Evolutionary conservation across 92 coral and sea anemone genomes (phyloP).

Genomic region (Phenganax stokvisi): DNA sequence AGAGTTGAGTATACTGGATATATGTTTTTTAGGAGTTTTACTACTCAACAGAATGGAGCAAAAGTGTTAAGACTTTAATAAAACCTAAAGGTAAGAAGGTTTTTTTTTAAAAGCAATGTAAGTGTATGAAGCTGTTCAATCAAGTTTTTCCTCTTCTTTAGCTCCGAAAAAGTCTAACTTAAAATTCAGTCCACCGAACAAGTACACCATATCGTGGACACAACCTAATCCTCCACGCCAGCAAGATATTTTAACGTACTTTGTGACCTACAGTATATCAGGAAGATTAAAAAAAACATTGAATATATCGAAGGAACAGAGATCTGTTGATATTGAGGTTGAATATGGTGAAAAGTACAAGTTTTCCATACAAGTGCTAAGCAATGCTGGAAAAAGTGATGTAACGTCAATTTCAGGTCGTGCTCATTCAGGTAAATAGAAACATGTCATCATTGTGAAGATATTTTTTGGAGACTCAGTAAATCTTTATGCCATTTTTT

Average conservation of each 20-base stretch:
- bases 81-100: background rate
- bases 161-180: background rate
- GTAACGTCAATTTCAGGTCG: background rate
- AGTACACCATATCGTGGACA: background rate
- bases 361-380: background rate
- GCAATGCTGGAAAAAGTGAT: conserved; percentile 1
- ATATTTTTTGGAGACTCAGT: too few species aligned
- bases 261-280: background rate
- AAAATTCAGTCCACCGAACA: background rate
- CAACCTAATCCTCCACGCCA: background rate
- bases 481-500: too few species aligned
- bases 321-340: background rate
- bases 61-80: background rate
- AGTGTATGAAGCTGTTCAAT: too few species aligned
- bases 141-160: background rate
- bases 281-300: background rate
- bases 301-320: background rate
- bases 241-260: background rate
- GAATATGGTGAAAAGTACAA: background rate
- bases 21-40: background rate
- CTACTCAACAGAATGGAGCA: conserved; percentile 24
- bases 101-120: too few species aligned
- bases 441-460: too few species aligned
- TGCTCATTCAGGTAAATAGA: background rate
- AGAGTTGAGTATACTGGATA: background rate